These are phyloP conservation scores for Ostrea edulis DNA, from an alignment of 1,140 invertebrate genomes.

Conservation along the genomic window DNA sequence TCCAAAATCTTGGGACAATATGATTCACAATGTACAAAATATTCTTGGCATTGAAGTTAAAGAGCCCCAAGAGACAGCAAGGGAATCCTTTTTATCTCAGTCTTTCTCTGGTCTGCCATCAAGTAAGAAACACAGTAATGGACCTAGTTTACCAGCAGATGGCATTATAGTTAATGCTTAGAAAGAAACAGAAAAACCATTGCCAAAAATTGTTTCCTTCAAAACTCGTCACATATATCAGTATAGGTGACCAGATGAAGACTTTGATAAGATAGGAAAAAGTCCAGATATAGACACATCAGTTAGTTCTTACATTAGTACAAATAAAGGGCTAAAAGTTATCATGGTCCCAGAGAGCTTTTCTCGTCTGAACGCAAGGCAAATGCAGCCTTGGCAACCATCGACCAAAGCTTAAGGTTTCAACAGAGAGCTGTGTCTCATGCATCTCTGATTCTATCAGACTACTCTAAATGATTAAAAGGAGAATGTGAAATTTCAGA, in stretches of 20 bases:
- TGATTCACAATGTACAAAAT: conserved; percentile 17
- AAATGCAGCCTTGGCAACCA: conserved; percentile 2
- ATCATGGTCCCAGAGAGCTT: too few species aligned
- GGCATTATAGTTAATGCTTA: conserved; percentile 25
- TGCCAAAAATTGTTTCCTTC: conserved; percentile 7
- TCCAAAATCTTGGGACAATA: too few species aligned
- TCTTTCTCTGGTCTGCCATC: conserved; percentile 25
- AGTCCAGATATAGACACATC: too few species aligned
- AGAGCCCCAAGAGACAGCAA: neutral
- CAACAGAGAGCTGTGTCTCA: conserved; percentile 36
- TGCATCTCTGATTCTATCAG: conserved; percentile 25
- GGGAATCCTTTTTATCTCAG: conserved; percentile 28
- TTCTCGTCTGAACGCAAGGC: too few species aligned
- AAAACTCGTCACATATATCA: conserved; percentile 31
- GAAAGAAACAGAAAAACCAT: conserved; percentile 16
- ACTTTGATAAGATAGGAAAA: too few species aligned
- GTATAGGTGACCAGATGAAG: too few species aligned
- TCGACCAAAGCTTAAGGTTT: conserved; percentile 14
- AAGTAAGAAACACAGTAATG: neutral
- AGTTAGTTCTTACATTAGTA: too few species aligned
- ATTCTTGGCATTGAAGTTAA: neutral
- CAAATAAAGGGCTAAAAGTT: too few species aligned
- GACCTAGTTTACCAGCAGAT: conserved; percentile 21
- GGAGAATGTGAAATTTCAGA: conserved; percentile 4
- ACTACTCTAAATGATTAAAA: conserved; percentile 12